A percentile compares a stretch with the other conserved stretches of the same genome.
These are phyloP conservation scores for Antechinus stuartii DNA, from an alignment of 2,113 vertebrate genomes.

Conservation along the genomic window DNA sequence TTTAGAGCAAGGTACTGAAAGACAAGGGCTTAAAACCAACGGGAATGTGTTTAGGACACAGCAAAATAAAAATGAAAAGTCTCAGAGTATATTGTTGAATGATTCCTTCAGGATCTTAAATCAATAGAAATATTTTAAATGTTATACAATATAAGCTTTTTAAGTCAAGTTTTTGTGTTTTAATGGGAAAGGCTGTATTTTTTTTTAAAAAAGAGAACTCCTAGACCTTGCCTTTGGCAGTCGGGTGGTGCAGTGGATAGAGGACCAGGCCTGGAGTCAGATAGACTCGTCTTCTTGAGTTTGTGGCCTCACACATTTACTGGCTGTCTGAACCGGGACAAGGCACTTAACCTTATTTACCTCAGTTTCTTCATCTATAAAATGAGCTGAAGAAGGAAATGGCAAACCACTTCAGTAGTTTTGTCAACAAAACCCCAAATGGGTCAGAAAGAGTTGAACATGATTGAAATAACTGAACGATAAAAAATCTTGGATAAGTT, in stretches of 20 bases:
- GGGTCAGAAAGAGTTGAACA: too few species aligned
- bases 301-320: too few species aligned
- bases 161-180: background rate
- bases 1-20: background rate
- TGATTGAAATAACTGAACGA: background rate
- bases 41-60: background rate
- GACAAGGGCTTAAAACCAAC: background rate
- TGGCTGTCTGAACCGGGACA: too few species aligned
- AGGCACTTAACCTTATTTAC: too few species aligned
- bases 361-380: too few species aligned
- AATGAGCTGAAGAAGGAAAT: too few species aligned
- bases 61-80: background rate
- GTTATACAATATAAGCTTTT: background rate
- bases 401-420: too few species aligned
- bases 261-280: too few species aligned
- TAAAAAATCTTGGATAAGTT: background rate
- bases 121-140: background rate
- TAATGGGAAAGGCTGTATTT: background rate
- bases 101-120: background rate
- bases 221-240: too few species aligned
- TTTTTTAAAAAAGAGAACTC: background rate
- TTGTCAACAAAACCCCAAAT: too few species aligned
- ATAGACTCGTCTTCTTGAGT: too few species aligned
- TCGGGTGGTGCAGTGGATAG: too few species aligned
- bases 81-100: background rate